Evolutionary conservation across 2,797 vertebrate species (phyloP), one percentile per base, ranked within the genome.

Genomic region (Sciurus vulgaris): DNA sequence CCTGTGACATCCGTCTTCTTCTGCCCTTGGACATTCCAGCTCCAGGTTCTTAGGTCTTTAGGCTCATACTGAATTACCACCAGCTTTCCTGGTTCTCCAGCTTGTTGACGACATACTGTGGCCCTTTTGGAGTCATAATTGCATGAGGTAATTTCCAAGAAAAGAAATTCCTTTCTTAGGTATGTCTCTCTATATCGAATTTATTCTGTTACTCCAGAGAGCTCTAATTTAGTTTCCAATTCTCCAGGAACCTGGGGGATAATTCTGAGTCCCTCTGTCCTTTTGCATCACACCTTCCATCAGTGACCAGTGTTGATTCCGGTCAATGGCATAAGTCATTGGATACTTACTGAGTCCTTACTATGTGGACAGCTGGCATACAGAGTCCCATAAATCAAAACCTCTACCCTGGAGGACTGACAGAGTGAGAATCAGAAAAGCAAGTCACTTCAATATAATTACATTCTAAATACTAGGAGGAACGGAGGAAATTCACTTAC

Each of bases 211-310:
- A 91, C 69, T 82, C 63, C 4, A 15, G 47, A 73, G 38, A 69
- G 7, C 41, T 5, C 17, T 30, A 87, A 20, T 35, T 41, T 7
- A 30, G 18, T 87, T 91, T 87, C 79, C 47, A 90, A 2, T 61
- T 88, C 63, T 87, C 41, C 41, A 77, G 91, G 28, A 95, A 38
- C 24, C 11, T 69, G 33, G 69, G 35, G 30, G n/a, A 89, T 94
- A 73, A 79, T n/a, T 59, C 38, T 33, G 8, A 65, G 30, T 81
- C 35, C 24, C 82, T 30, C 22, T 33, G 13, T 77, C 20, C 22
- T 11, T 51, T 89, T 67, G 26, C 11, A 70, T 11, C 24, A 70
- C 22, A 82, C 5, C 61, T 92, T n/a, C 30, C 28, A 59, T 54
- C 51, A 12, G 5, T 12, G 51, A 33, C 51, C 47, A 70, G 17